Evolutionary conservation across 2,888 invertebrate genomes (phyloP).

Genomic region (Ceramica pisi): DNA sequence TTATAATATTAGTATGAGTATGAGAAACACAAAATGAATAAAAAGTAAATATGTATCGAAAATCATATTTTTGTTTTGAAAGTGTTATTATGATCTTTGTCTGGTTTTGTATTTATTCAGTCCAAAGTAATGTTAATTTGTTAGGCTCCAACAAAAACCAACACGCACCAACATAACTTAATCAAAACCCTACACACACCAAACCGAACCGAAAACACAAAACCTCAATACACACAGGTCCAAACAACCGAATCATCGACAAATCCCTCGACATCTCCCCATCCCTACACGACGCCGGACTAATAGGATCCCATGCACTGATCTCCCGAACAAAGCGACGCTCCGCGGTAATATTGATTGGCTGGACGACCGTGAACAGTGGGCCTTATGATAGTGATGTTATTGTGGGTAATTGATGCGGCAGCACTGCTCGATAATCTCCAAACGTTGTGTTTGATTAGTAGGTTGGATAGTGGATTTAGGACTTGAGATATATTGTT

Average conservation of each 20-base stretch:
- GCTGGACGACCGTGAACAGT: slow-evolving; percentile 58
- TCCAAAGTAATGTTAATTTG: background rate
- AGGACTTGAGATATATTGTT: slow-evolving; percentile 20
- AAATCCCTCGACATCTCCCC: slow-evolving; percentile 57
- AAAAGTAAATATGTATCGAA: no score
- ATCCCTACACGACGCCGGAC: slow-evolving; percentile 69
- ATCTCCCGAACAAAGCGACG: slow-evolving; percentile 66
- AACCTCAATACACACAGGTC: slow-evolving; percentile 15
- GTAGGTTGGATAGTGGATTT: slow-evolving; percentile 19
- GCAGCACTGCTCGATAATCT: slow-evolving; percentile 21
- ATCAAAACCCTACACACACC: slow-evolving; percentile 7
- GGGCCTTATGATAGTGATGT: slow-evolving; percentile 58
- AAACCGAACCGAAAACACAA: slow-evolving; percentile 16
- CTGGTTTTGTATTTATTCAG: no score
- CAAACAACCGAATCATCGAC: slow-evolving; percentile 56
- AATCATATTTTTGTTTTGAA: background rate
- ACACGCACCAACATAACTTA: slow-evolving; percentile 10
- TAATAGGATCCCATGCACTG: slow-evolving; percentile 81
- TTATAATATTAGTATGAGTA: no score
- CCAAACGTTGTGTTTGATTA: slow-evolving; percentile 30
- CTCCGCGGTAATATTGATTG: slow-evolving; percentile 72
- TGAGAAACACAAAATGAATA: no score
- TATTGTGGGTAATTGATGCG: slow-evolving; percentile 53
- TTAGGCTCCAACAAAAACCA: background rate
- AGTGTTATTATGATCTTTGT: background rate